phyloP scores from a whole-genome alignment of 2,888 invertebrate genomes.

The Cerceris ruficornis region DNA sequence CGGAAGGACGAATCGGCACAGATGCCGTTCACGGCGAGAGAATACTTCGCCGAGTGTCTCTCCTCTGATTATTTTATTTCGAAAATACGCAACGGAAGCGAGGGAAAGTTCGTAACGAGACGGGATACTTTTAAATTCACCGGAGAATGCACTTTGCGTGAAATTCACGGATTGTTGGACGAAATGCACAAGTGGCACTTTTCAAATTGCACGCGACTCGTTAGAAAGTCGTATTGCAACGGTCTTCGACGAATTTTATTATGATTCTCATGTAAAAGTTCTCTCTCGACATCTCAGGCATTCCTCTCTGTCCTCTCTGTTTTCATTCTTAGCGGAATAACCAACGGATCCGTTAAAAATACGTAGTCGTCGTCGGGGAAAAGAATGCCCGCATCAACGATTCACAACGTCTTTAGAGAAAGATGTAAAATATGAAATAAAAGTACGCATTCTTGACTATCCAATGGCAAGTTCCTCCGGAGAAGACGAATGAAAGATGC shows the following conservation, averaged over 20 bases:
- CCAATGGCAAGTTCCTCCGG: background rate
- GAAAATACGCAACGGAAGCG: slow-evolving; percentile 16
- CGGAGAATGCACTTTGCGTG: slow-evolving; percentile 24
- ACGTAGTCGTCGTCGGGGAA: background rate
- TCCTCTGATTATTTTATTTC: slow-evolving; percentile 28
- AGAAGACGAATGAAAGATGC: background rate
- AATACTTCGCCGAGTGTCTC: background rate
- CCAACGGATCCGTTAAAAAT: background rate
- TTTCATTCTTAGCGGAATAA: background rate
- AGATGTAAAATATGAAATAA: background rate
- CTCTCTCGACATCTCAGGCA: no score
- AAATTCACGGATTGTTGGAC: slow-evolving; percentile 35
- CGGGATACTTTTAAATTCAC: slow-evolving; percentile 47
- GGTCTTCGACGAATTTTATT: slow-evolving; percentile 12
- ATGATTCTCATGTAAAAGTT: background rate
- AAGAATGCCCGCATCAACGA: no score
- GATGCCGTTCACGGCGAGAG: background rate
- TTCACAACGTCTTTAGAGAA: no score
- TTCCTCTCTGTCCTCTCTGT: no score
- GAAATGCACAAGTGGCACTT: slow-evolving; percentile 37
- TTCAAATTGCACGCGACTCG: slow-evolving; percentile 18
- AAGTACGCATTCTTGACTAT: slow-evolving; percentile 4
- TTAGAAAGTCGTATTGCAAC: slow-evolving; percentile 22
- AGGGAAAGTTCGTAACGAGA: slow-evolving; percentile 44
- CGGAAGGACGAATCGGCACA: slow-evolving; percentile 14